Percentiles rank a stretch among this genome's conserved stretches.
phyloP scores from a whole-genome alignment of 92 coral and sea anemone genomes.

The Paragorgia papillata region DNA sequence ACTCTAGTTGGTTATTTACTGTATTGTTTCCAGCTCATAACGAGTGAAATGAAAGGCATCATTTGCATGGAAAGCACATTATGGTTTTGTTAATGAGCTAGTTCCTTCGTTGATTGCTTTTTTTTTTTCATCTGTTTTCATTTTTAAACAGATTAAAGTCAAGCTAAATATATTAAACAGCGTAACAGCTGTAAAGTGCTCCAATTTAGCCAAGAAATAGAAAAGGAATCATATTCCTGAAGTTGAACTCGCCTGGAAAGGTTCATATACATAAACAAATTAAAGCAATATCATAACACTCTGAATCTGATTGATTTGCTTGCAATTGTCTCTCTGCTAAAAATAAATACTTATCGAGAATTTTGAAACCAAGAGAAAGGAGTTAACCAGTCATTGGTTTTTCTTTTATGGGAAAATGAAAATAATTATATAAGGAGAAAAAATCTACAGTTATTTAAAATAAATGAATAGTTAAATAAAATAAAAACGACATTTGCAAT shows the following conservation, averaged over 20 bases:
- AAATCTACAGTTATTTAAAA: slow-evolving; percentile 3
- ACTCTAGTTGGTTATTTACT: slow-evolving; percentile 14
- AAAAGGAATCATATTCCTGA: slow-evolving; percentile 76
- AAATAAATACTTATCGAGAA: slow-evolving; percentile 24
- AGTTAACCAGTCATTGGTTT: neutral
- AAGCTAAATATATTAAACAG: neutral
- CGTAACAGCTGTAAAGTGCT: slow-evolving; percentile 2
- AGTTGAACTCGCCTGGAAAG: slow-evolving; percentile 69
- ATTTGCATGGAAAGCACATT: slow-evolving; percentile 34
- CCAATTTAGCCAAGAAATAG: slow-evolving; percentile 77
- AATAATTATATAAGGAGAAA: slow-evolving; percentile 17
- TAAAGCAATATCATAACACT: slow-evolving; percentile 18
- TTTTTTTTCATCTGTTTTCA: slow-evolving; percentile 27
- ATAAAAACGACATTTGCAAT: too few relatives aligned
- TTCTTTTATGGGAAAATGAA: neutral
- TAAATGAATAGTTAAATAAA: neutral
- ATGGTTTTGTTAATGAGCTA: slow-evolving; percentile 26
- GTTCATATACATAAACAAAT: slow-evolving; percentile 19
- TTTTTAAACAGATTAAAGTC: neutral
- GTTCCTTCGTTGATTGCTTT: slow-evolving; percentile 20
- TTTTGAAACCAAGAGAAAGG: neutral
- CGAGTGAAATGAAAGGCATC: slow-evolving; percentile 25
- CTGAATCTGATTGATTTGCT: slow-evolving; percentile 8
- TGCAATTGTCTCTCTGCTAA: slow-evolving; percentile 2
- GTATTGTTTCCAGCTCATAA: slow-evolving; percentile 26